phyloP scores from a whole-genome alignment of 2,797 vertebrate species.

The Sebastes trivittatus region DNA sequence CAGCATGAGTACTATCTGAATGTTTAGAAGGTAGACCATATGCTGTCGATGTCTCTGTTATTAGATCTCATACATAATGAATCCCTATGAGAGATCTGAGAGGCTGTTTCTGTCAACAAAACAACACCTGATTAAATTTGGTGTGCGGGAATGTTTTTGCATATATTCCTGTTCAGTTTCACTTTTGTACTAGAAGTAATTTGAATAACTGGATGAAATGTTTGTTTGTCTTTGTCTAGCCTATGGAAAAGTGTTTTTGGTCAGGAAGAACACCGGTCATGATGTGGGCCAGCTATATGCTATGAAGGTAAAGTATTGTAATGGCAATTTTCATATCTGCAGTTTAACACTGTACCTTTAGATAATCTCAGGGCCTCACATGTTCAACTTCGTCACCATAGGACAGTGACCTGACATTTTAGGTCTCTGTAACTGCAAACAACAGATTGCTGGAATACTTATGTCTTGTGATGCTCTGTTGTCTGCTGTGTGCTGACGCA shows the following conservation, averaged over 20 bases:
- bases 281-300: constrained; percentile 91
- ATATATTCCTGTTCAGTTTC: not conserved
- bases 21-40: constrained; percentile 1
- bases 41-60: constrained; percentile 2
- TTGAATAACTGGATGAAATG: not conserved
- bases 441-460: too few relatives aligned
- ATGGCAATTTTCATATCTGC: too few relatives aligned
- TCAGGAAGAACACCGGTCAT: constrained; percentile 91
- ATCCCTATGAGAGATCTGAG: not conserved
- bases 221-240: constrained; percentile 77
- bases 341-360: too few relatives aligned
- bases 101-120: constrained; percentile 17
- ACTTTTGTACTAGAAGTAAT: not conserved
- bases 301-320: constrained; percentile 85
- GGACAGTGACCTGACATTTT: too few relatives aligned
- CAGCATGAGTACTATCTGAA: not conserved
- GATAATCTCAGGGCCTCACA: too few relatives aligned
- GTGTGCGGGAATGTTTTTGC: not conserved
- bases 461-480: too few relatives aligned
- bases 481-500: too few relatives aligned
- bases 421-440: too few relatives aligned
- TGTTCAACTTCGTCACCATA: too few relatives aligned
- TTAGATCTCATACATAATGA: constrained; percentile 11
- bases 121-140: constrained; percentile 3
- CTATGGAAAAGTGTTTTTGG: constrained; percentile 95